Percentiles rank a stretch among this genome's conserved stretches.
Conservation (phyloP, 1,140 invertebrate species). For the Drosophila nigromelanica region DNA sequence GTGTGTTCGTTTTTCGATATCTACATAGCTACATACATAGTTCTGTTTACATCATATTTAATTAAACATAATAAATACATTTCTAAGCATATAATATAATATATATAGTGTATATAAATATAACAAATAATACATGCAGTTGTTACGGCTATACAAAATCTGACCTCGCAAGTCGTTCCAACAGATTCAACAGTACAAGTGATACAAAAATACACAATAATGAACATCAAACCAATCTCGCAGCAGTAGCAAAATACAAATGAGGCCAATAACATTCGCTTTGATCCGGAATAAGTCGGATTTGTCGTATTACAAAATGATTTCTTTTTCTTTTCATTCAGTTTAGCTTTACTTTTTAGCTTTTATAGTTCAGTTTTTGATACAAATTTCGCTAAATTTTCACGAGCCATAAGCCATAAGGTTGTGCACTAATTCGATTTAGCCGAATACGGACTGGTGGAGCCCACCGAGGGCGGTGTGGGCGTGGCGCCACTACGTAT, state of each 20-base stretch:
- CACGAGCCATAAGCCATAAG: slow-evolving; percentile 64
- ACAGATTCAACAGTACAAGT: slow-evolving; percentile 67
- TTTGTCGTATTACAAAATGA: slow-evolving; percentile 42
- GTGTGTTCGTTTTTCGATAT: slow-evolving; percentile 56
- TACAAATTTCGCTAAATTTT: slow-evolving; percentile 71
- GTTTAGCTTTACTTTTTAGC: slow-evolving; percentile 31
- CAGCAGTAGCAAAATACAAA: slow-evolving; percentile 32
- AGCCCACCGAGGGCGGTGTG: slow-evolving; percentile 84
- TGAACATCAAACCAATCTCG: slow-evolving; percentile 53
- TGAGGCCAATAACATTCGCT: slow-evolving; percentile 25
- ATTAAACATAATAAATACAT: slow-evolving; percentile 79
- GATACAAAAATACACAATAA: slow-evolving; percentile 70
- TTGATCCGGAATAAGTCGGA: neutral
- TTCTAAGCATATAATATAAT: slow-evolving; percentile 49
- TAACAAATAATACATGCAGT: slow-evolving; percentile 79
- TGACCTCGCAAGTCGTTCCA: slow-evolving; percentile 25
- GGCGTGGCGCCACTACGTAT: slow-evolving; percentile 79
- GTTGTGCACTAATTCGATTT: slow-evolving; percentile 76
- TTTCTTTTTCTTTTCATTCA: slow-evolving; percentile 3
- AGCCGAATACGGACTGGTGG: slow-evolving; percentile 81
- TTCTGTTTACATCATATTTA: slow-evolving; percentile 60
- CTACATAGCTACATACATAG: slow-evolving; percentile 68
- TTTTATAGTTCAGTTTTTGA: slow-evolving; percentile 39
- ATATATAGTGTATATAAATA: slow-evolving; percentile 58
- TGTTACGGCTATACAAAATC: slow-evolving; percentile 38